Percentiles rank a stretch among this genome's conserved stretches.
phyloP scores from a whole-genome alignment of 1,140 invertebrate species.

The Holotrichia oblita region DNA sequence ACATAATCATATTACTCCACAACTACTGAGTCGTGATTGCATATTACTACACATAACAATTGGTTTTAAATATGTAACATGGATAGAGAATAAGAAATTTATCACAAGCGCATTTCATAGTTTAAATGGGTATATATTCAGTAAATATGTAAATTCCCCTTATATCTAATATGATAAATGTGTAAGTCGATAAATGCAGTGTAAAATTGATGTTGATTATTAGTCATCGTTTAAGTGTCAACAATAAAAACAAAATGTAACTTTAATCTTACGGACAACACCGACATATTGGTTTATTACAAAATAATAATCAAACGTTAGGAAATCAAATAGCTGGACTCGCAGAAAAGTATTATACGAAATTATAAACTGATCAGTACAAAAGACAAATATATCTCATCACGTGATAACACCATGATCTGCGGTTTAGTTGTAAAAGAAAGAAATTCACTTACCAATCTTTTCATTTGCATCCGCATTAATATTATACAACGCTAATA shows the following conservation, averaged over 20 bases:
- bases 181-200: too few species aligned
- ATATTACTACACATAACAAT: too few species aligned
- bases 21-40: too few species aligned
- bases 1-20: too few species aligned
- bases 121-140: background rate
- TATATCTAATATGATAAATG: too few species aligned
- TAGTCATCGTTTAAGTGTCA: background rate
- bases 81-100: too few species aligned
- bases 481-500: background rate
- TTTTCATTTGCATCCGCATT: background rate
- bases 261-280: background rate
- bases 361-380: background rate
- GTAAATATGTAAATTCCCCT: background rate
- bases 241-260: background rate
- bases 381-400: background rate
- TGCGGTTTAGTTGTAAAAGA: background rate
- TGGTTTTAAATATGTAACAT: too few species aligned
- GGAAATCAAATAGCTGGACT: background rate
- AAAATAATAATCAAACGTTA: background rate
- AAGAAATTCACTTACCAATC: background rate
- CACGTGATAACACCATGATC: slow-evolving; percentile 21
- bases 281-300: background rate
- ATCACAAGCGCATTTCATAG: too few species aligned
- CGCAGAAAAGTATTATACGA: background rate
- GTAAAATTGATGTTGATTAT: background rate